Percentiles rank a stretch among this genome's conserved stretches.
Conservation (phyloP, 2,797 vertebrate genomes). For the Sebastes diploproa region DNA sequence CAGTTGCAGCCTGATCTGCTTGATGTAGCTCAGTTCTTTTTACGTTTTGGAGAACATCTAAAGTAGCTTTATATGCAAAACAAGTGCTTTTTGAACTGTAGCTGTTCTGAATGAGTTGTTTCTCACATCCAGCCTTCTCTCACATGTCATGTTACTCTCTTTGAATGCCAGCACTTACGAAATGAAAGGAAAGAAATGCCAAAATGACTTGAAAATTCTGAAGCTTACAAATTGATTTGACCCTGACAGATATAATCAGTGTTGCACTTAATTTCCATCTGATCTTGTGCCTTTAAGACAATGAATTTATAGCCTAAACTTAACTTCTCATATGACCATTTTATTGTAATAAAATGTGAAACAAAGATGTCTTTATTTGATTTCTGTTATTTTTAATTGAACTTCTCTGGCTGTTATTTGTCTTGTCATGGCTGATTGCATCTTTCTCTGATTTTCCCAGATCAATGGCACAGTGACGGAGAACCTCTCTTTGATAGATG, state of each 20-base stretch:
- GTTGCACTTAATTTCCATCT: not conserved
- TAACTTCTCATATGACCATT: not conserved
- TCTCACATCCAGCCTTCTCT: not conserved
- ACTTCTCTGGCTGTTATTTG: not conserved
- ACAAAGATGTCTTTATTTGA: not conserved
- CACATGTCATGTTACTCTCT: not conserved
- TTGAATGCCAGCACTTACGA: not conserved
- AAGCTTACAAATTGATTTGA: conserved; percentile 2
- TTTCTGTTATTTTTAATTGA: not conserved
- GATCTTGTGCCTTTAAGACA: not conserved
- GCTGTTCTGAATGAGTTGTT: not conserved
- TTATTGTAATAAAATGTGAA: not conserved
- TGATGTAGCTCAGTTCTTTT: conserved; percentile 11
- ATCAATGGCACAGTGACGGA: conserved; percentile 99
- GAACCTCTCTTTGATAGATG: conserved; percentile 98
- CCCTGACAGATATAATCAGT: not conserved
- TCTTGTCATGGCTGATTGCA: not conserved
- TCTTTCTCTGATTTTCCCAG: conserved; percentile 70
- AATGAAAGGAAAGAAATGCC: no score
- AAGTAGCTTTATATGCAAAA: not conserved
- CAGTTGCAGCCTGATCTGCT: not conserved
- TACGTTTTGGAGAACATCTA: not conserved
- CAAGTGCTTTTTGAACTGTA: not conserved
- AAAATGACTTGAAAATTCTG: not conserved
- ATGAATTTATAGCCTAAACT: not conserved